phyloP scores from a whole-genome alignment of 2,888 invertebrate genomes.

The Pilophorus perplexus region DNA sequence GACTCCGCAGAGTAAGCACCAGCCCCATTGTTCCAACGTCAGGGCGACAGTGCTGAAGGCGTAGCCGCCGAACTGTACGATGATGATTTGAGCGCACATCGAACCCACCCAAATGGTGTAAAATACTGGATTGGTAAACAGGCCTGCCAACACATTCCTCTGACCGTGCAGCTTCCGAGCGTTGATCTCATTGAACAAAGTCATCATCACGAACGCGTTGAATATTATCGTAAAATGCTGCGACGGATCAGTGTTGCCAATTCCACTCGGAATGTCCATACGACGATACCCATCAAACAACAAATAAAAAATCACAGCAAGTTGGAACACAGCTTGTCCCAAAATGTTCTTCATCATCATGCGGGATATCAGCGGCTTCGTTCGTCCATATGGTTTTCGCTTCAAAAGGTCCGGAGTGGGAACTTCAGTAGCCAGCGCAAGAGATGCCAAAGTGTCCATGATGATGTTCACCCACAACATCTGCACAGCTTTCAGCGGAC shows the following conservation, averaged over 20 bases:
- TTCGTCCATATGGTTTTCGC: conserved; percentile 58
- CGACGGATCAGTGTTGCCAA: conserved; percentile 39
- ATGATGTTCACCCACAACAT: conserved; percentile 63
- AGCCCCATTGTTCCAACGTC: conserved; percentile 59
- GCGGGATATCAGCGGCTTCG: conserved; percentile 57
- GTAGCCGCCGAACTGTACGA: conserved; percentile 59
- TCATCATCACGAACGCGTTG: conserved; percentile 66
- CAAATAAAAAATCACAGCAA: conserved; percentile 57
- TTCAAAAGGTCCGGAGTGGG: conserved; percentile 57
- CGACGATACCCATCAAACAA: conserved; percentile 58
- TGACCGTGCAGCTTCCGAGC: conserved; percentile 65
- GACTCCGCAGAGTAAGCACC: conserved; percentile 60
- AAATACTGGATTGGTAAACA: conserved; percentile 61
- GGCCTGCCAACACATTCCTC: conserved; percentile 61
- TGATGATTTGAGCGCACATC: conserved; percentile 58
- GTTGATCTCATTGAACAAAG: conserved; percentile 66
- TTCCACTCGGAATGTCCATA: conserved; percentile 59
- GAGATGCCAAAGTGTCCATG: conserved; percentile 61
- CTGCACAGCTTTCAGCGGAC: conserved; percentile 56
- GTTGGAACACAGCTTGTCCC: conserved; percentile 59
- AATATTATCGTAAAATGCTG: conserved; percentile 66
- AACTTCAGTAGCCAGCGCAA: conserved; percentile 60
- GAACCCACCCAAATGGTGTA: conserved; percentile 61
- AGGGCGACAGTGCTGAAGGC: conserved; percentile 59
- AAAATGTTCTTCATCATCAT: conserved; percentile 62